A percentile compares a stretch with the other conserved stretches of the same genome.
Evolutionary conservation across 2,113 vertebrate genomes (phyloP).

Genomic region (Elaphurus davidianus): DNA sequence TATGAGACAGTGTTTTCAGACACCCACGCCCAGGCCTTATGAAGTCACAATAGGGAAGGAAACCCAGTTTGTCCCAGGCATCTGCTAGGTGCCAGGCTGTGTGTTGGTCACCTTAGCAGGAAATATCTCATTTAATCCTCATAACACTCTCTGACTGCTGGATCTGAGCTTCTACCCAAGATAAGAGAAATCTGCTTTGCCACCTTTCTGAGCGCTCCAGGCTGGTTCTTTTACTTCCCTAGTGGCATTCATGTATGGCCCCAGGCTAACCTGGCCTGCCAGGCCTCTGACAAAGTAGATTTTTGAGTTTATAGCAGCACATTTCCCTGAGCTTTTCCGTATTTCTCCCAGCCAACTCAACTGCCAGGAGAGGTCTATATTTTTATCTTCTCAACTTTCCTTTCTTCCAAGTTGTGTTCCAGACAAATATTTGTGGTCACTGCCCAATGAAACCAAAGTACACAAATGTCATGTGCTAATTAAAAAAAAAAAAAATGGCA

Average conservation of each 20-base stretch:
- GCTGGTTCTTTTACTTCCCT: neutral
- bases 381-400: constrained; percentile 1
- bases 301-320: neutral
- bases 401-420: constrained; percentile 11
- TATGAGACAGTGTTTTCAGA: neutral
- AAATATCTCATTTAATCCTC: neutral
- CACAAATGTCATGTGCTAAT: neutral
- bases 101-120: neutral
- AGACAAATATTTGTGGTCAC: neutral
- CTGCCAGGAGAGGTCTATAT: neutral
- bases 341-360: neutral
- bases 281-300: neutral
- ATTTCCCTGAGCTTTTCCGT: neutral
- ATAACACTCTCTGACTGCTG: neutral
- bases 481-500: neutral
- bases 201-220: neutral
- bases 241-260: neutral
- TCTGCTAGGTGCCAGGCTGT: neutral
- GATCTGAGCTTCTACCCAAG: neutral
- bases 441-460: constrained; percentile 3
- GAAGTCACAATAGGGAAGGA: neutral
- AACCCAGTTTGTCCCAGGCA: neutral
- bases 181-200: neutral
- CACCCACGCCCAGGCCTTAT: neutral
- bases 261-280: neutral